phyloP scores from a whole-genome alignment of 2,888 invertebrate species.

The Heliconius charithonia region DNA sequence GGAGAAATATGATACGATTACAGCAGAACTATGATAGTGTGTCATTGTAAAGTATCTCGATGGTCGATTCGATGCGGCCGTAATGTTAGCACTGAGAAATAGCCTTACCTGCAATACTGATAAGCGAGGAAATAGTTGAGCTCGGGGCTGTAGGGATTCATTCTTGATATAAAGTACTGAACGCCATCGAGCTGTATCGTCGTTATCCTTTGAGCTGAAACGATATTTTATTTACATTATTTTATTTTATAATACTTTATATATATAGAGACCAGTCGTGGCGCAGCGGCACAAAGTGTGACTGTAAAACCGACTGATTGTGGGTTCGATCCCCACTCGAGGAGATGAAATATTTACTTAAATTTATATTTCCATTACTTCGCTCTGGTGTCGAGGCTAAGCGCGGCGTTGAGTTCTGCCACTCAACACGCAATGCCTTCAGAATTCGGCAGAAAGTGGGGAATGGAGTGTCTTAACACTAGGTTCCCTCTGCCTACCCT shows the following conservation, averaged over 20 bases:
- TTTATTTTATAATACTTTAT: background rate
- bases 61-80: conserved; percentile 42
- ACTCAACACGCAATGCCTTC: no score
- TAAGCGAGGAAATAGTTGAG: conserved; percentile 94
- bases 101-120: conserved; percentile 88
- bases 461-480: no score
- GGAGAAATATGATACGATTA: conserved; percentile 56
- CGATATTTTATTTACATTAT: conserved; percentile 51
- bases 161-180: conserved; percentile 92
- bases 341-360: no score
- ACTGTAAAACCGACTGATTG: no score
- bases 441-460: no score
- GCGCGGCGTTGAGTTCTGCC: no score
- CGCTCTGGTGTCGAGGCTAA: no score
- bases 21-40: conserved; percentile 50
- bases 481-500: no score
- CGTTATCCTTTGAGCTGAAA: conserved; percentile 92
- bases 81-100: conserved; percentile 46
- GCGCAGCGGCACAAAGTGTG: no score
- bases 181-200: conserved; percentile 93
- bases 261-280: no score
- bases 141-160: conserved; percentile 94
- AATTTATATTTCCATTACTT: no score
- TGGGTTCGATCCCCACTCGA: no score
- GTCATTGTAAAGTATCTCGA: conserved; percentile 47